phyloP scores from a whole-genome alignment of 2,797 vertebrate genomes.

The Scyliorhinus canicula region DNA sequence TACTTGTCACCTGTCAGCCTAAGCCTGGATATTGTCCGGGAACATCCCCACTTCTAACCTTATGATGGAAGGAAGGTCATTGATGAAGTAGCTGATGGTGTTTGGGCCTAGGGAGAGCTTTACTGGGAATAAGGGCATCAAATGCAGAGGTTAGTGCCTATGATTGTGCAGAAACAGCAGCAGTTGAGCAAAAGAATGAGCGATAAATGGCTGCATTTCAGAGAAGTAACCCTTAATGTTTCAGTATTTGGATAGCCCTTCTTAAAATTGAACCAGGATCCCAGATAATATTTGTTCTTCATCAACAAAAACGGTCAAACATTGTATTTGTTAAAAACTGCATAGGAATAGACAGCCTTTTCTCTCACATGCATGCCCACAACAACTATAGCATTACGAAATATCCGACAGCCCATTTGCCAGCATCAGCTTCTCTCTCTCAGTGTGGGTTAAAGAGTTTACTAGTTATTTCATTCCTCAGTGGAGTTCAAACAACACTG shows the following conservation, averaged over 20 bases:
- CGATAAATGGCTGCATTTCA: background rate
- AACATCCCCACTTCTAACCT: too few relatives aligned
- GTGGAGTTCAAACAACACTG: background rate
- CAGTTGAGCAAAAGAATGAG: background rate
- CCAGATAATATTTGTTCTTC: background rate
- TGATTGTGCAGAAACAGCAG: background rate
- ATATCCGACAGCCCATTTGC: background rate
- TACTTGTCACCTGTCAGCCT: too few relatives aligned
- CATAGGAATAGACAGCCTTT: background rate
- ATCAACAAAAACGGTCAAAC: background rate
- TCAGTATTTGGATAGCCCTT: background rate
- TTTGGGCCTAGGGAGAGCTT: too few relatives aligned
- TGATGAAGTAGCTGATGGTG: too few relatives aligned
- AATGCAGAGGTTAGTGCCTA: background rate
- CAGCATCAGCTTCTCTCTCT: too few relatives aligned
- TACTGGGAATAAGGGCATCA: background rate
- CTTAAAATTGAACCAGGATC: background rate
- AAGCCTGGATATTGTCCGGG: too few relatives aligned
- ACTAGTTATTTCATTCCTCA: background rate
- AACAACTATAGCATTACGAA: background rate
- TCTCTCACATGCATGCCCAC: background rate
- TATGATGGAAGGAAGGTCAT: too few relatives aligned
- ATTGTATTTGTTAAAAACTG: constrained; percentile 16
- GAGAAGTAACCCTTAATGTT: background rate
- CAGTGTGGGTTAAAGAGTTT: background rate